Percentiles rank a stretch among this genome's conserved stretches.
Evolutionary conservation across 2,888 invertebrate genomes (phyloP).

Genomic region (Cantharis flavilabris): DNA sequence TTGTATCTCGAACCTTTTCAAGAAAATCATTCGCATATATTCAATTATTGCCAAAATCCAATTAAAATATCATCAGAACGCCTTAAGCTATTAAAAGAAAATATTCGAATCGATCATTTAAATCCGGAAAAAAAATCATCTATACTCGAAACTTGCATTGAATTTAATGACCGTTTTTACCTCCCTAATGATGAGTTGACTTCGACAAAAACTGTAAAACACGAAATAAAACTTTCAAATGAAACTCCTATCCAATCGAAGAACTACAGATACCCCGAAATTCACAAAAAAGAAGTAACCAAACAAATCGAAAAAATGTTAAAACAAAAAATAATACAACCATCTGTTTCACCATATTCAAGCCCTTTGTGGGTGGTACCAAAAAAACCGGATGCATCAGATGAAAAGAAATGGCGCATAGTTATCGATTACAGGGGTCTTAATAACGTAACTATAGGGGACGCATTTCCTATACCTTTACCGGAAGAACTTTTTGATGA

Average conservation of each 20-base stretch:
- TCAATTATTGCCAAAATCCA: no score
- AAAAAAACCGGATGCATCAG: constrained; percentile 41
- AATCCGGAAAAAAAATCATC: constrained; percentile 39
- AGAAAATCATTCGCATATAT: no score
- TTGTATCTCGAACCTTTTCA: no score
- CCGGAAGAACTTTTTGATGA: neutral
- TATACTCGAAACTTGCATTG: no score
- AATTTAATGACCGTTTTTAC: no score
- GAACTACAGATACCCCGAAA: constrained; percentile 40
- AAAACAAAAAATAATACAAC: constrained; percentile 37
- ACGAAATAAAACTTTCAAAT: constrained; percentile 35
- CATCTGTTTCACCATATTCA: constrained; percentile 36
- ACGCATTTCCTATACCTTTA: neutral
- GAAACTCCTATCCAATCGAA: constrained; percentile 36
- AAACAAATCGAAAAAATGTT: constrained; percentile 40
- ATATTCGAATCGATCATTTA: constrained; percentile 29
- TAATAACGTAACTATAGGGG: neutral
- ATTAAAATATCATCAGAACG: no score
- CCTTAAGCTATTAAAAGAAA: neutral
- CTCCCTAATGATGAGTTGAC: no score
- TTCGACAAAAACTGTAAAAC: constrained; percentile 34
- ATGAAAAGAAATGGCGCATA: constrained; percentile 33
- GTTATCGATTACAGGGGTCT: neutral
- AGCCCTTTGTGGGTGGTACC: constrained; percentile 37
- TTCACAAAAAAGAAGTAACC: constrained; percentile 41